Evolutionary conservation across 2,113 vertebrate genomes (phyloP), one percentile per base, ranked within the genome.

Genomic region (Probosciger aterrimus): DNA sequence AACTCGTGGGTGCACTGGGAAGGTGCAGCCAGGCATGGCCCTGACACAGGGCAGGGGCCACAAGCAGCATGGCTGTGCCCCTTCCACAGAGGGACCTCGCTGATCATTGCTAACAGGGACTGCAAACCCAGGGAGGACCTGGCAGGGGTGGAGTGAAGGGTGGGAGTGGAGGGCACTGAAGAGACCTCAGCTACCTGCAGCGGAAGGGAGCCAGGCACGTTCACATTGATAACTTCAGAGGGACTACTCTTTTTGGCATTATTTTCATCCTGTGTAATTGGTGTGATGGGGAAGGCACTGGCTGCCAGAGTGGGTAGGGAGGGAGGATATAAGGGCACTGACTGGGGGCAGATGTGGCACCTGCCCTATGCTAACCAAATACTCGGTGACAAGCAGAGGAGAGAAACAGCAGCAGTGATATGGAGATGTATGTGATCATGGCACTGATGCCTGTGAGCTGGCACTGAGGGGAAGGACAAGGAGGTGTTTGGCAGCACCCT

Each of bases 61-160:
- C 57, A 35, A 14, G 49, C 53, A 65, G 25, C 16, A 14, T 2
- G 1, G 16, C 8, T 37, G 8, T 47, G 41, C 4, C 41, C n/a
- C 46, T 63, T 62, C 6, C 37, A 9, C 8, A 23, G 8, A 52
- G n/a, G 46, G 12, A 53, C 28, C 7, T 10, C 3, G 1, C 17
- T 75, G 77, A 30, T 14, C 27, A 7, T 39, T 37, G 50, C 77
- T 75, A 59, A 17, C 5, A 10, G 28, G 31, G 6, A 18, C 59
- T 78, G 60, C 19, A 33, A 46, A 63, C 4, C 17, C 14, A 7
- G 37, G 12, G 20, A 60, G 16, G 52, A 37, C 7, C 16, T 33
- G 35, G 44, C 0, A 0, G 2, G 8, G 7, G 8, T 27, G 37
- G 16, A 24, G 17, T 30, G 41, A 83, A 59, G 24, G 8, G 4